phyloP scores from a whole-genome alignment of 2,888 invertebrate genomes.

The Synergus laeviventris region DNA sequence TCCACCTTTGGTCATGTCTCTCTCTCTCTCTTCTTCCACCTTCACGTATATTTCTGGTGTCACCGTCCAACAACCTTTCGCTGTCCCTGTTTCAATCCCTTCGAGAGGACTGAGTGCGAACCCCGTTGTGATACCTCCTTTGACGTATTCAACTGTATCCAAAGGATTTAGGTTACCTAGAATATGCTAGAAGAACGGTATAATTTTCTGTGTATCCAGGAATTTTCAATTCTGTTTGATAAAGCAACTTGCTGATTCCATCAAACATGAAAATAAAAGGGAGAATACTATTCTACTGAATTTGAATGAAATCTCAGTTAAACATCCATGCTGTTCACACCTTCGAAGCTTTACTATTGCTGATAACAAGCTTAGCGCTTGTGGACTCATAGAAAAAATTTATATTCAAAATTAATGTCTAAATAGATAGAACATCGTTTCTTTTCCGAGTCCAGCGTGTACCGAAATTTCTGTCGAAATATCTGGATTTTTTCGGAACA shows the following conservation, averaged over 20 bases:
- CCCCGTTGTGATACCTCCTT: slow-evolving; percentile 50
- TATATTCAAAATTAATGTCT: too few species aligned
- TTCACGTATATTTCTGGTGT: slow-evolving; percentile 11
- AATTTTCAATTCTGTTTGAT: neutral
- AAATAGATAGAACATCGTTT: too few species aligned
- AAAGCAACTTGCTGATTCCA: slow-evolving; percentile 1
- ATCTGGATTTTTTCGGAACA: too few species aligned
- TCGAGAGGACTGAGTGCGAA: slow-evolving; percentile 44
- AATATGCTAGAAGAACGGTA: slow-evolving; percentile 29
- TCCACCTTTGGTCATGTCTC: slow-evolving; percentile 62
- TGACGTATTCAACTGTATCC: slow-evolving; percentile 57
- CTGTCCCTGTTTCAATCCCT: slow-evolving; percentile 52
- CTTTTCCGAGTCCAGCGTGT: too few species aligned
- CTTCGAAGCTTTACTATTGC: neutral
- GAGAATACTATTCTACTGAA: neutral
- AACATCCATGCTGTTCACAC: neutral
- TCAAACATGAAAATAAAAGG: neutral
- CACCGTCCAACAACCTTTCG: slow-evolving; percentile 26
- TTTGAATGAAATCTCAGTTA: neutral
- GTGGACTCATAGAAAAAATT: too few species aligned
- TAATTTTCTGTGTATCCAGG: neutral
- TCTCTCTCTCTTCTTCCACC: slow-evolving; percentile 43
- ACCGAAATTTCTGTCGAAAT: too few species aligned
- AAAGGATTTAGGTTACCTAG: slow-evolving; percentile 59
- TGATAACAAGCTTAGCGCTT: too few species aligned